Evolutionary conservation across 2,888 invertebrate genomes (phyloP), one percentile per base, ranked within the genome.

Genomic region (Hypsopygia costalis): DNA sequence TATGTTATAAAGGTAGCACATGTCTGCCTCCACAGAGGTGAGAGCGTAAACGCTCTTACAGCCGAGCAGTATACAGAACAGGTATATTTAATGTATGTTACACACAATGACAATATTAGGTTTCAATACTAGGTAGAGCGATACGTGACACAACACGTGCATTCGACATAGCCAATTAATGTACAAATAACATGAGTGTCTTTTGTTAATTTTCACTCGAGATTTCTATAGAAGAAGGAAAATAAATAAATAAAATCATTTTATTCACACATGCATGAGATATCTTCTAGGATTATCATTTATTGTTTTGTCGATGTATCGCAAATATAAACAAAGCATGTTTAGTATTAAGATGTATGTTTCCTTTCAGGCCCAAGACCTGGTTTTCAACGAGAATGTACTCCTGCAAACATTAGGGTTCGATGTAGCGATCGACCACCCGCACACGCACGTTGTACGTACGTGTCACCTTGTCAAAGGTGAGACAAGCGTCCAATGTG

Each of bases 341-440:
- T n/a, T 4, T 16, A 16, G 4, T 4, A 16, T 16, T 16, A 4
- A 25, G 6, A 4, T 25, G n/a, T 25, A n/a, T 25, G 25, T 6
- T 5, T 25, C n/a, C 30, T 77, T 74, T 46, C 94, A 95, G 89
- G 95, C 97, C 47, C 96, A 97, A 81, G 97, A 98, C 86, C 91
- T 99, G 62, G 98, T 98, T 40, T 95, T 95, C 86, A 97, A 98
- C 88, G 99, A 99, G 90, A 99, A 98, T 83, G 95, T 98, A 46
- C 91, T 99, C 45, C 93, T 99, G 49, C 98, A 98, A 91, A 99
- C 98, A 8, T 91, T 99, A 75, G 98, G 98, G 50, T 99, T 99
- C 89, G 98, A 98, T 89, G 96, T 99, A 47, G 97, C 96, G 55
- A 98, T 99, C 68, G 98, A 98, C 86, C 98, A 99, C 90, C 99